These are phyloP conservation scores for Toxotes lorentzi DNA, from an alignment of 2,797 vertebrate species.

Conservation along the genomic window DNA sequence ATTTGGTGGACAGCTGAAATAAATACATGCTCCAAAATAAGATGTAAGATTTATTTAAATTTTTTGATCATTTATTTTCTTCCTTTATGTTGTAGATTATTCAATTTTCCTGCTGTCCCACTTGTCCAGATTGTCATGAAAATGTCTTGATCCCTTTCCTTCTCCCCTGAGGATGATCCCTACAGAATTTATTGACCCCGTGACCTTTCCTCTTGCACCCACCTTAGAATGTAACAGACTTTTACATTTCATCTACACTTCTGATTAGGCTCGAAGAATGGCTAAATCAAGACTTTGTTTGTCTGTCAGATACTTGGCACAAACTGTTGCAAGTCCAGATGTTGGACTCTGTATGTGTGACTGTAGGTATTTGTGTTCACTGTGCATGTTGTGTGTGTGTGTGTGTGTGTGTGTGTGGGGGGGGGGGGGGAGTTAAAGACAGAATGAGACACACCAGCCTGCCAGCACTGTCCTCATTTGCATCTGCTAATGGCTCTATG, in stretches of 20 bases:
- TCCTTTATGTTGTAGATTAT: too few species aligned
- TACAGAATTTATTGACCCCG: not conserved
- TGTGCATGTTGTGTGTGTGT: not conserved
- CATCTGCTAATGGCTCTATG: constrained; percentile 72
- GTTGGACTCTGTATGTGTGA: constrained; percentile 42
- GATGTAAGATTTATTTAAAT: too few species aligned
- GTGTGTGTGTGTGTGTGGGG: constrained; percentile 2
- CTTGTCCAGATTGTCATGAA: too few species aligned
- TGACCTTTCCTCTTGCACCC: not conserved
- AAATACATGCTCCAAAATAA: too few species aligned
- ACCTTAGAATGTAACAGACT: not conserved
- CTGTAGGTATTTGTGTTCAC: not conserved
- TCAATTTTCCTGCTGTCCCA: too few species aligned
- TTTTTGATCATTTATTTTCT: too few species aligned
- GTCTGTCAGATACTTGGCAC: constrained; percentile 31
- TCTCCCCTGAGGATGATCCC: not conserved
- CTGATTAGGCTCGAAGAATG: not conserved
- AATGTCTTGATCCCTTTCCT: too few species aligned
- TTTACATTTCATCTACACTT: not conserved
- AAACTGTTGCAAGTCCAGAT: constrained; percentile 48
- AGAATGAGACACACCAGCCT: constrained; percentile 48
- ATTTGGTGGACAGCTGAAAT: too few species aligned
- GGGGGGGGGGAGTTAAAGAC: constrained; percentile 25
- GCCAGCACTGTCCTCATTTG: constrained; percentile 68
- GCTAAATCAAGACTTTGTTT: constrained; percentile 7